Conservation (phyloP, 2,888 invertebrate species). For the Cylloceria caligata region DNA sequence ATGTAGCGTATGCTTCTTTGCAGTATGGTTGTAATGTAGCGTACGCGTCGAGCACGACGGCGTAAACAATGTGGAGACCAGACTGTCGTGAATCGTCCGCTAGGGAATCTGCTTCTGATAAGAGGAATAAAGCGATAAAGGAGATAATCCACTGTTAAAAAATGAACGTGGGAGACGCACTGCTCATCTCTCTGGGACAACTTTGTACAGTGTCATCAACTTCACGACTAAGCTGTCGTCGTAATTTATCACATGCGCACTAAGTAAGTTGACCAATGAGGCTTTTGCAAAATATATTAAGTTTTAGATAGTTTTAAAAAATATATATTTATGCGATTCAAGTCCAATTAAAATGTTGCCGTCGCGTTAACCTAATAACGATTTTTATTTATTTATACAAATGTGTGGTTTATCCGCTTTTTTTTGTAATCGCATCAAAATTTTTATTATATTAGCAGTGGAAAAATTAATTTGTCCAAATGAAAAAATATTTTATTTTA, state of each 20-base stretch:
- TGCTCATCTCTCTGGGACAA: constrained; percentile 43
- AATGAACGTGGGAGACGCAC: constrained; percentile 28
- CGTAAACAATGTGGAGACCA: constrained; percentile 55
- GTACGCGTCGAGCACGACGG: constrained; percentile 10
- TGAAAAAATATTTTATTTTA: no score
- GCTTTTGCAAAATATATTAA: neutral
- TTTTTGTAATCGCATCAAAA: neutral
- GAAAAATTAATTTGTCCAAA: no score
- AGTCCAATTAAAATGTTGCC: neutral
- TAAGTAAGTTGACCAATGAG: neutral
- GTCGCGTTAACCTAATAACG: neutral
- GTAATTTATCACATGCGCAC: neutral
- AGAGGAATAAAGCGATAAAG: constrained; percentile 54
- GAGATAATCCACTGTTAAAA: constrained; percentile 44
- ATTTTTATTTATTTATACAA: neutral
- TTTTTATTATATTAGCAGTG: no score
- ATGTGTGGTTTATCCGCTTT: neutral
- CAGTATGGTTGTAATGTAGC: neutral
- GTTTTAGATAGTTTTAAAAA: neutral
- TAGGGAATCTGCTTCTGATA: constrained; percentile 60
- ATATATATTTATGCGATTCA: neutral
- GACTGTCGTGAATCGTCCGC: constrained; percentile 46
- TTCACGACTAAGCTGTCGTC: constrained; percentile 6
- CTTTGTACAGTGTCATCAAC: constrained; percentile 55
- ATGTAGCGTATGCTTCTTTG: neutral